Evolutionary conservation across 2,888 invertebrate species (phyloP), one percentile per base, ranked within the genome.

Genomic region (Frankliniella intonsa): DNA sequence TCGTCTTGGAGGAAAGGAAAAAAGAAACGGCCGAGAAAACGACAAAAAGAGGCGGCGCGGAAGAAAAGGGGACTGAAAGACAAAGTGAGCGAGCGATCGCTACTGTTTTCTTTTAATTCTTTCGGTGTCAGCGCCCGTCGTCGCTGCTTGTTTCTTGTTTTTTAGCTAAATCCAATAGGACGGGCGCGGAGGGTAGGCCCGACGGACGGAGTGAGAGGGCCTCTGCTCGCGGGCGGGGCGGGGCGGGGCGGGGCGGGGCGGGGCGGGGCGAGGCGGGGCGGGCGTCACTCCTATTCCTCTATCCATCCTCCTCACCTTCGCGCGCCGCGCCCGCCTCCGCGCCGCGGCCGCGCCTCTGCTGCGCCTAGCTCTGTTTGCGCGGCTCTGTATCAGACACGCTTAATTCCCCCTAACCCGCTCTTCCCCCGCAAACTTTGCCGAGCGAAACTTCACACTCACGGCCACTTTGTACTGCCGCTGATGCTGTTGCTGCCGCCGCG

Each of bases 371-470:
- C 38, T 38, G 38, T 38, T 2, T 38, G 38, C 5, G 38, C 38
- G 38, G 5, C 3, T 17, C 55, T 62, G 69, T 25, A 22, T 12
- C 69, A 76, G 69, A 76, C 69, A 76, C 25, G 69, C 25, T 76
- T 76, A 76, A 76, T 76, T 22, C 69, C 25, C 69, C 69, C 22
- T 22, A 25, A 38, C 38, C 2, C 38, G 2, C 38, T 38, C 38
- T 38, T 38, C 38, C 38, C 38, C 69, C 69, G 69, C 69, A 76
- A 76, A 76, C 69, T 76, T 76, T 76, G 69, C 69, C 69, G 69
- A 76, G 25, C 69, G 69, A 76, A 76, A 76, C 69, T 76, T 76
- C 69, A 76, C 69, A 76, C 69, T 76, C 69, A 25, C 25, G 69
- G 69, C 69, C 69, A 76, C 69, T 76, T 76, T 76, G 69, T 76